These are phyloP conservation scores for Laupala kohalensis DNA, from an alignment of 1,140 invertebrate genomes.

Conservation along the genomic window DNA sequence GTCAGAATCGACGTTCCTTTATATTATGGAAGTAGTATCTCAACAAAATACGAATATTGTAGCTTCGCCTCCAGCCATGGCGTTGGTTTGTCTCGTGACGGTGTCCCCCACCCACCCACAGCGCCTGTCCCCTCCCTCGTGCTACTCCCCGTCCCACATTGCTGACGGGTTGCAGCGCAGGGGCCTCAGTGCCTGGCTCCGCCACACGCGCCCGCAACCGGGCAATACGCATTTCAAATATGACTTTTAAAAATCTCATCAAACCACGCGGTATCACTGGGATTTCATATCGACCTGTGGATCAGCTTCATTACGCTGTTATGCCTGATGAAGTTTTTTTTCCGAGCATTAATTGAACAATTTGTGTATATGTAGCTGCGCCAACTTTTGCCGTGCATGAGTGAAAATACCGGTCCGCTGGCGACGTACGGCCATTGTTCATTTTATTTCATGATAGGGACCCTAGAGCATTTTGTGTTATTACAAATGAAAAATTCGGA, in stretches of 20 bases:
- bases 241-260: background rate
- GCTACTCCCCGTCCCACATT: too few relatives aligned
- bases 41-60: too few relatives aligned
- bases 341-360: background rate
- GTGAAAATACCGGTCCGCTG: background rate
- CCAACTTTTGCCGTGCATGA: background rate
- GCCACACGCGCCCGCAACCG: too few relatives aligned
- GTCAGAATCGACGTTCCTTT: too few relatives aligned
- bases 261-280: background rate
- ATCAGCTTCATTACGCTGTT: background rate
- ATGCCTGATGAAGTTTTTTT: background rate
- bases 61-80: too few relatives aligned
- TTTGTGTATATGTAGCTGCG: background rate
- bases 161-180: background rate
- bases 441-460: background rate
- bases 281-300: background rate
- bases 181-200: too few relatives aligned
- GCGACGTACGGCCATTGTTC: background rate
- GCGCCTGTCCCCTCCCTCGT: too few relatives aligned
- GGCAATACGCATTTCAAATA: background rate
- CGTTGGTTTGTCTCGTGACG: too few relatives aligned
- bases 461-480: background rate
- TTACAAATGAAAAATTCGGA: background rate
- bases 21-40: too few relatives aligned
- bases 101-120: too few relatives aligned